phyloP scores from a whole-genome alignment of 2,113 vertebrate species.

The Amia ocellicauda region DNA sequence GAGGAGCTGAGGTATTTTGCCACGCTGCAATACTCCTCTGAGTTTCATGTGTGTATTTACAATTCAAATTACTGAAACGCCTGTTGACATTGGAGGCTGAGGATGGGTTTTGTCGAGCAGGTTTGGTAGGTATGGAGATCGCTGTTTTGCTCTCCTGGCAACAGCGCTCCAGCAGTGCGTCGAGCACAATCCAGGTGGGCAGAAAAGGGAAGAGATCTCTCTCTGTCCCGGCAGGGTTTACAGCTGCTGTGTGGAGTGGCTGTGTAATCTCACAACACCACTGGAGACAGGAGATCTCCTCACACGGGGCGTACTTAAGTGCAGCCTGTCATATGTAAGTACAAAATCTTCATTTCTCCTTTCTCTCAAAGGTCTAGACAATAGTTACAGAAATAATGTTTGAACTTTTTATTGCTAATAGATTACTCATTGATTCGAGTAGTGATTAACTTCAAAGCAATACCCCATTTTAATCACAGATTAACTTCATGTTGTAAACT shows the following conservation, averaged over 20 bases:
- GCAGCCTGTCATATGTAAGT: no score
- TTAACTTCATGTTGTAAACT: no score
- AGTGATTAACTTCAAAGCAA: no score
- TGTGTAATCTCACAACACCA: slow-evolving; percentile 25
- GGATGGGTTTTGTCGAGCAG: slow-evolving; percentile 48
- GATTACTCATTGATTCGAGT: no score
- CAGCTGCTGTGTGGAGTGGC: slow-evolving; percentile 39
- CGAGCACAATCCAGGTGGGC: neutral
- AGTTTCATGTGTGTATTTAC: neutral
- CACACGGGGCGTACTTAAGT: neutral
- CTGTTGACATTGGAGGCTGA: neutral
- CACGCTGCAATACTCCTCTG: neutral
- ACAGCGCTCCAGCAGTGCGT: slow-evolving; percentile 14
- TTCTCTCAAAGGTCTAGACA: no score
- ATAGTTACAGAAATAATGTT: no score
- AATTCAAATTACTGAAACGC: neutral
- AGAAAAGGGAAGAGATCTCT: neutral
- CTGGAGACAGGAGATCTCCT: slow-evolving; percentile 32
- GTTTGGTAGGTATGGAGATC: slow-evolving; percentile 54
- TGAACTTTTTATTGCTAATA: no score
- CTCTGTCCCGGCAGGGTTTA: neutral
- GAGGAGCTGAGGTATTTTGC: neutral
- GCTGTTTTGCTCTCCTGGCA: slow-evolving; percentile 33
- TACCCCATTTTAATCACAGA: no score
- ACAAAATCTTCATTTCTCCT: no score